Conservation (phyloP, 2,113 vertebrate genomes). For the Athene noctua region DNA sequence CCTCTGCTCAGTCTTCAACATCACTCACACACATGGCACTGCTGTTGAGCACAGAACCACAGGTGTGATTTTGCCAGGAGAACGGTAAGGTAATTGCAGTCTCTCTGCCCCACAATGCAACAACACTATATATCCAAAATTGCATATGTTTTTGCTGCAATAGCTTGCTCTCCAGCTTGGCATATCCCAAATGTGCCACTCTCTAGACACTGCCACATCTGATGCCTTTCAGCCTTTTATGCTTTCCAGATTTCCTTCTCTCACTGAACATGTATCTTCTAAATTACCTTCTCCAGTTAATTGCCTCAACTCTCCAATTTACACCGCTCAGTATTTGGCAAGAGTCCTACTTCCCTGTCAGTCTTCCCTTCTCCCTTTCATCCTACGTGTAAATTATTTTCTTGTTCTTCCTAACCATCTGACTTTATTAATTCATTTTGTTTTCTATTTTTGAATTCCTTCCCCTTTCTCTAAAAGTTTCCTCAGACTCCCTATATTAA, state of each 20-base stretch:
- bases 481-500: not conserved
- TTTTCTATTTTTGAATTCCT: not conserved
- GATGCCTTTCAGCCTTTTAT: not conserved
- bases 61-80: constrained; percentile 11
- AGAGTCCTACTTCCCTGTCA: not conserved
- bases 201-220: not conserved
- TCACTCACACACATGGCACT: not conserved
- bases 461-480: not conserved
- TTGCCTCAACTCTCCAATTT: constrained; percentile 5
- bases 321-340: not conserved
- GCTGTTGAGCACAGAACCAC: not conserved
- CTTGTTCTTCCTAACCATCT: not conserved
- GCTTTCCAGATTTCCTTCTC: constrained; percentile 30
- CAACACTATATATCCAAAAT: not conserved
- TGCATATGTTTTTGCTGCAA: not conserved
- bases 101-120: not conserved
- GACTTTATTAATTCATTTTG: not conserved
- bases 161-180: not conserved
- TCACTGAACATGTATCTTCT: not conserved
- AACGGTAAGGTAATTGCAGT: not conserved
- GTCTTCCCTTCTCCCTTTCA: not conserved
- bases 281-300: constrained; percentile 20
- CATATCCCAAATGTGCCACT: not conserved
- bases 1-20: not conserved
- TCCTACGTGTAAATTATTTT: not conserved